A percentile compares a stretch with the other conserved stretches of the same genome.
Conservation (phyloP, 53 echinoderm and acorn worm species). For the Apostichopus leukothele region DNA sequence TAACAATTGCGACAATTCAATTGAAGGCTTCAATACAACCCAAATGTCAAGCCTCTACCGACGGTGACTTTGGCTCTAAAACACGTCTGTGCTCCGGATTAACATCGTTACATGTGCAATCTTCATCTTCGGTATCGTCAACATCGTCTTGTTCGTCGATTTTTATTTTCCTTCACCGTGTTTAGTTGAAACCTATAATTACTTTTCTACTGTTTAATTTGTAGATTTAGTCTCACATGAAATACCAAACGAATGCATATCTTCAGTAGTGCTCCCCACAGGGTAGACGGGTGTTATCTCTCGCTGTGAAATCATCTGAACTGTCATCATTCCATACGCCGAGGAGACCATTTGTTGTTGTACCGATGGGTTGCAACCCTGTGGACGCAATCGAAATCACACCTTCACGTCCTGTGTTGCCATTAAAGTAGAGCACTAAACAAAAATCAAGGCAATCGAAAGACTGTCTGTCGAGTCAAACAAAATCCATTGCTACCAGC, state of each 20-base stretch:
- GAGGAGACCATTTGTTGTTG: not conserved
- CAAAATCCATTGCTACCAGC: not conserved
- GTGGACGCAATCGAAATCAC: not conserved
- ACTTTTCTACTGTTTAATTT: too few species aligned
- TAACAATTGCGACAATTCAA: too few species aligned
- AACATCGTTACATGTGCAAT: too few species aligned
- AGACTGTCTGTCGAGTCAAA: not conserved
- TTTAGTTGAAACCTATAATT: too few species aligned
- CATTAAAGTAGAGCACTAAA: constrained; percentile 18
- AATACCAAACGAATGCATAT: constrained; percentile 11
- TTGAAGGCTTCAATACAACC: too few species aligned
- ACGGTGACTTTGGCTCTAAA: too few species aligned
- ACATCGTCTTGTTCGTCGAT: too few species aligned
- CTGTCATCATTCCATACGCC: not conserved
- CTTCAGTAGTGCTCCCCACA: not conserved
- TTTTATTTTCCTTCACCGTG: too few species aligned
- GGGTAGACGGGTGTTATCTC: not conserved
- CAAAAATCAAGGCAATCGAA: not conserved
- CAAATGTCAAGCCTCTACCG: too few species aligned
- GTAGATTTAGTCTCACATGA: not conserved
- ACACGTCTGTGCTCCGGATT: too few species aligned
- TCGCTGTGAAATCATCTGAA: not conserved
- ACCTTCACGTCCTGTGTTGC: constrained; percentile 23
- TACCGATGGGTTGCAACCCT: not conserved
- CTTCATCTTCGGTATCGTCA: too few species aligned